Evolutionary conservation across 2,797 vertebrate species (phyloP).

Genomic region (Corythornis leucogaster): DNA sequence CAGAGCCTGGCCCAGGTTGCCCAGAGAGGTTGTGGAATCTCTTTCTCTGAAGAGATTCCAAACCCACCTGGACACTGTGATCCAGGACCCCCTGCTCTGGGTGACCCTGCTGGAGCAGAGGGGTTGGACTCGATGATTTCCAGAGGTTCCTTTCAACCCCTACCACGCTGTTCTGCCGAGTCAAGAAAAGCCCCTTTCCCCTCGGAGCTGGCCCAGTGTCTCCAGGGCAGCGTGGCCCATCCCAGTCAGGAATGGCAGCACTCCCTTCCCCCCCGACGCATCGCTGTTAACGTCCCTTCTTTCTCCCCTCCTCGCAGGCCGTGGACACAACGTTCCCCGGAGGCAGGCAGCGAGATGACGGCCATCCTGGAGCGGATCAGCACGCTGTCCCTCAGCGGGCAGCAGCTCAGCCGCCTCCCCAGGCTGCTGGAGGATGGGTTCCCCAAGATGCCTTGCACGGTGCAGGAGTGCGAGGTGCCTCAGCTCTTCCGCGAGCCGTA

Average conservation of each 20-base stretch:
- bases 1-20: neutral
- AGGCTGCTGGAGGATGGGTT: slow-evolving; percentile 80
- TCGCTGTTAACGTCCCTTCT: neutral
- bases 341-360: slow-evolving; percentile 29
- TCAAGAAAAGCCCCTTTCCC: neutral
- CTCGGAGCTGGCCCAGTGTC: neutral
- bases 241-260: neutral
- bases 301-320: neutral
- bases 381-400: slow-evolving; percentile 83
- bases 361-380: slow-evolving; percentile 84
- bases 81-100: neutral
- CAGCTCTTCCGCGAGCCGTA: slow-evolving; percentile 91
- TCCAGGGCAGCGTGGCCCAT: accelerated
- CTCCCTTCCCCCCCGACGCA: accelerated
- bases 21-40: neutral
- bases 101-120: neutral
- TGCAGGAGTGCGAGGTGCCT: slow-evolving; percentile 84
- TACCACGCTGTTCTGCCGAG: neutral
- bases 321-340: accelerated
- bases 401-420: slow-evolving; percentile 84
- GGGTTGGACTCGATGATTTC: neutral
- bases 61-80: neutral
- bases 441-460: slow-evolving; percentile 83
- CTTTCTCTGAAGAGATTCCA: neutral
- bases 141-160: neutral